These are phyloP conservation scores for Ganaspis sp. DNA, from an alignment of 1,140 invertebrate species.

Conservation along the genomic window DNA sequence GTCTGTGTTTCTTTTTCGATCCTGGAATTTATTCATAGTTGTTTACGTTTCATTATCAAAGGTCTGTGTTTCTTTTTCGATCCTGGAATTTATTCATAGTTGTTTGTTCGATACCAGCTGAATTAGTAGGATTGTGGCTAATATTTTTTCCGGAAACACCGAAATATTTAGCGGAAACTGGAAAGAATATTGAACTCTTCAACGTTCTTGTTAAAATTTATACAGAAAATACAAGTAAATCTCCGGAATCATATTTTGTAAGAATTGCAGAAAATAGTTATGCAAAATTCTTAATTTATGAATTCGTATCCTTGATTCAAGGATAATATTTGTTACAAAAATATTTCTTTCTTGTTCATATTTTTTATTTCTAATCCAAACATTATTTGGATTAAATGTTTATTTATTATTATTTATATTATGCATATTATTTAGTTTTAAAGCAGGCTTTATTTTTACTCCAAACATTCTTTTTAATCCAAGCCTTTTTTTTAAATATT, in stretches of 20 bases:
- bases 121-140: conserved; percentile 67
- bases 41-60: too few relatives aligned
- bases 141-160: conserved; percentile 79
- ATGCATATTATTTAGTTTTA: too few relatives aligned
- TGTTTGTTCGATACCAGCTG: conserved; percentile 62
- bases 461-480: too few relatives aligned
- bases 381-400: too few relatives aligned
- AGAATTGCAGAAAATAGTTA: conserved; percentile 49
- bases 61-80: conserved; percentile 58
- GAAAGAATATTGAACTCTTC: conserved; percentile 68
- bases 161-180: conserved; percentile 77
- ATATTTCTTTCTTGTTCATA: too few relatives aligned
- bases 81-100: conserved; percentile 73
- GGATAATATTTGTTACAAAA: too few relatives aligned
- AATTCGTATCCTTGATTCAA: too few relatives aligned
- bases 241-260: conserved; percentile 78
- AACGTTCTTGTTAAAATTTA: conserved; percentile 72
- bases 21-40: conserved; percentile 72
- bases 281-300: too few relatives aligned
- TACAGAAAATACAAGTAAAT: conserved; percentile 67
- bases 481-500: too few relatives aligned
- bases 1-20: conserved; percentile 61
- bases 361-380: too few relatives aligned
- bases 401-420: too few relatives aligned
- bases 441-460: too few relatives aligned